Conservation (phyloP, 1,140 invertebrate species). For the Macrobrachium rosenbergii region DNA sequence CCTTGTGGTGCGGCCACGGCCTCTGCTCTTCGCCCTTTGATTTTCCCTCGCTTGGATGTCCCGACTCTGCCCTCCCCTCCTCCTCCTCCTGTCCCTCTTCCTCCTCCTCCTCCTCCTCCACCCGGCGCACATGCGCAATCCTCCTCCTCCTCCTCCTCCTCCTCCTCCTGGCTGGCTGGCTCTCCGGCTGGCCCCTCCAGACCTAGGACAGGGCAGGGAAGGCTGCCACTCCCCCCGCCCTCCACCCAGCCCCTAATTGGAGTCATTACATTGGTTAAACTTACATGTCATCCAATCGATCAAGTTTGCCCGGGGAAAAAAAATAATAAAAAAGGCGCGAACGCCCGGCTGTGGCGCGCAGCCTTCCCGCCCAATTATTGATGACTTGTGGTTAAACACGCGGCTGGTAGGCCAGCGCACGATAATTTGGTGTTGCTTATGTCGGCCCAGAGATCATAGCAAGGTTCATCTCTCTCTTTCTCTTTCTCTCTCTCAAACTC, state of each 20-base stretch:
- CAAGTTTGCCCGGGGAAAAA: constrained; percentile 47
- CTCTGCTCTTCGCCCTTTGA: constrained; percentile 47
- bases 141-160: background rate
- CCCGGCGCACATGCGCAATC: background rate
- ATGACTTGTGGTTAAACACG: constrained; percentile 57
- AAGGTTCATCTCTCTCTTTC: constrained; percentile 37
- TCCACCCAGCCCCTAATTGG: constrained; percentile 58
- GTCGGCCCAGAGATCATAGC: constrained; percentile 11
- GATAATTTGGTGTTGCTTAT: constrained; percentile 58
- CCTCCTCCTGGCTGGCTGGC: constrained; percentile 13
- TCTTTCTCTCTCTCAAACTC: background rate
- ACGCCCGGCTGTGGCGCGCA: constrained; percentile 44
- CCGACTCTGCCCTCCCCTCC: background rate
- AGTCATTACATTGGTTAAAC: constrained; percentile 64
- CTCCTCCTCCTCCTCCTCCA: background rate
- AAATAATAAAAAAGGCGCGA: constrained; percentile 30
- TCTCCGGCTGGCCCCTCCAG: constrained; percentile 27
- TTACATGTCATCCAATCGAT: constrained; percentile 62
- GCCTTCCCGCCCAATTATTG: constrained; percentile 55
- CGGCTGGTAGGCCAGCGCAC: constrained; percentile 42
- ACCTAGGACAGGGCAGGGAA: background rate
- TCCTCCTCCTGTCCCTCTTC: background rate
- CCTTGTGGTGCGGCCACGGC: constrained; percentile 31
- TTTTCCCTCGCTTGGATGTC: constrained; percentile 55
- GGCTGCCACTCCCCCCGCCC: constrained; percentile 15